Percentiles rank a stretch among this genome's conserved stretches.
Conservation (phyloP, 2,113 vertebrate species). For the Hystrix cristata region DNA sequence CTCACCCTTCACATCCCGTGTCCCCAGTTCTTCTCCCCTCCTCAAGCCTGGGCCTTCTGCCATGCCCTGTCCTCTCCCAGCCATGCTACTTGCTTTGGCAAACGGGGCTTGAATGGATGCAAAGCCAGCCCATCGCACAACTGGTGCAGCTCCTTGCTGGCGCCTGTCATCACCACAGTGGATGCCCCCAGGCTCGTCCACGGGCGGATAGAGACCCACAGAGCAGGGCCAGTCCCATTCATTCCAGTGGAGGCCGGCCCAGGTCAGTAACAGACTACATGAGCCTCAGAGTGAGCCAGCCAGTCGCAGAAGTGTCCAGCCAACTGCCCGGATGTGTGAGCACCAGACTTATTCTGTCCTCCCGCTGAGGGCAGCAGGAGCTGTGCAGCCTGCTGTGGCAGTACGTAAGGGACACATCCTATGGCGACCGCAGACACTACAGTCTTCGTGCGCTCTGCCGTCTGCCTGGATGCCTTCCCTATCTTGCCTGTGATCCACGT, state of each 20-base stretch:
- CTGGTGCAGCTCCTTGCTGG: not conserved
- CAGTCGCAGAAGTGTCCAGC: accelerated
- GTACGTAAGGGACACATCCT: not conserved
- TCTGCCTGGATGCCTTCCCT: not conserved
- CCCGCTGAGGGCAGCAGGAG: accelerated
- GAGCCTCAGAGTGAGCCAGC: not conserved
- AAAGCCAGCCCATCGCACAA: not conserved
- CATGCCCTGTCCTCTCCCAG: not conserved
- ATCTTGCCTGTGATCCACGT: no score
- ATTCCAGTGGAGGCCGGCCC: not conserved
- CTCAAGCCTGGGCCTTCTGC: not conserved
- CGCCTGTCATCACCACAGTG: not conserved
- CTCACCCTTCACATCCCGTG: not conserved
- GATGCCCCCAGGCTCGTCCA: not conserved
- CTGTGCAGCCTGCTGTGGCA: accelerated
- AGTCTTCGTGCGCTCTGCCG: not conserved
- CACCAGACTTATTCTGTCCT: accelerated
- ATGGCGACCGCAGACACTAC: accelerated
- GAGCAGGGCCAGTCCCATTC: not conserved
- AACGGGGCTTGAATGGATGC: no score
- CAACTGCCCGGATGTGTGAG: not conserved
- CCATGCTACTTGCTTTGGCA: not conserved
- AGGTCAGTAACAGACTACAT: accelerated
- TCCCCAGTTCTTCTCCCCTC: not conserved
- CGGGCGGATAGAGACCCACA: not conserved